These are phyloP conservation scores for Microcebus jonahi DNA, from an alignment of 2,113 vertebrate species.

Conservation along the genomic window DNA sequence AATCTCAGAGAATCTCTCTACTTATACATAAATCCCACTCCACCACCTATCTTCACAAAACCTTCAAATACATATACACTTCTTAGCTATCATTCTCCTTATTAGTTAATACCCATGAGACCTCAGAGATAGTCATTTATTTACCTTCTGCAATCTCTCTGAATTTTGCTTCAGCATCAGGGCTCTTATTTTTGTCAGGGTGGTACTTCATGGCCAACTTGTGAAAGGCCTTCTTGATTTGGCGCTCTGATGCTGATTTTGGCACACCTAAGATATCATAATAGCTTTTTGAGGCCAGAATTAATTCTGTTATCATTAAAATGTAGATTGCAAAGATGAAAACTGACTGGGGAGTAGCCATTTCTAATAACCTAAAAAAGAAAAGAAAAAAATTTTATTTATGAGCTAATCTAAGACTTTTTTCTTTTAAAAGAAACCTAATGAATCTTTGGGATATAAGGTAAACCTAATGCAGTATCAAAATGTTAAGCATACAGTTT, in stretches of 20 bases:
- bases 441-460: not conserved
- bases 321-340: conserved; percentile 92
- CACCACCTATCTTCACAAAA: not conserved
- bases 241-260: conserved; percentile 93
- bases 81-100: not conserved
- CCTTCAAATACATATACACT: not conserved
- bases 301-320: conserved; percentile 96
- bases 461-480: not conserved
- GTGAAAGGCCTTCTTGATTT: conserved; percentile 98
- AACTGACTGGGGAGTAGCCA: conserved; percentile 92
- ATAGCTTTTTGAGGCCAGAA: conserved; percentile 94
- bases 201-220: conserved; percentile 97
- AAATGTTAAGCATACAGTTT: not conserved
- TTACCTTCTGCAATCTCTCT: conserved; percentile 97
- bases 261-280: conserved; percentile 96
- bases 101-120: not conserved
- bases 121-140: not conserved
- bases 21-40: not conserved
- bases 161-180: conserved; percentile 95
- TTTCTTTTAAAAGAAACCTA: not conserved
- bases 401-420: not conserved
- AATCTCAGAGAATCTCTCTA: not conserved
- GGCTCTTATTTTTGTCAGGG: conserved; percentile 96
- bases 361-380: conserved; percentile 83
- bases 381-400: not conserved